A percentile compares a stretch with the other conserved stretches of the same genome.
Conservation (phyloP, 92 coral and sea anemone genomes). For the Epizoanthus scotinus region DNA sequence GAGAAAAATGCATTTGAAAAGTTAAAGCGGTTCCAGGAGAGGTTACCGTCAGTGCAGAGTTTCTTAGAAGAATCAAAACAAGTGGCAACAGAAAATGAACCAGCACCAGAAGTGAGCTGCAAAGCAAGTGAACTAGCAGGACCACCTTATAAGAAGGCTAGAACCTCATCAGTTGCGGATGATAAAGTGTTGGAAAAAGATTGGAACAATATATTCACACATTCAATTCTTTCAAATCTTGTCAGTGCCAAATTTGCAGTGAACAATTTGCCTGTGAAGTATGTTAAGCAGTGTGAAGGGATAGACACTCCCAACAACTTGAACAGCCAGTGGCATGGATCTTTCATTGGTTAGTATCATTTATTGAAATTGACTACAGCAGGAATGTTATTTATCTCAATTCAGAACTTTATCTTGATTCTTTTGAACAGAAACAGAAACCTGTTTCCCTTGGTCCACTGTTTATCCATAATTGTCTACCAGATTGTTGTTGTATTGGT, state of each 20-base stretch:
- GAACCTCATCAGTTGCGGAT: neutral
- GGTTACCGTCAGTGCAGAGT: neutral
- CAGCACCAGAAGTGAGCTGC: neutral
- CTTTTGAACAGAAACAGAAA: too few species aligned
- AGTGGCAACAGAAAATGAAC: neutral
- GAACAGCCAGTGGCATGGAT: neutral
- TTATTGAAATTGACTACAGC: neutral
- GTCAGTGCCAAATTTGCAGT: slow-evolving; percentile 2
- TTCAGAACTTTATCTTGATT: too few species aligned
- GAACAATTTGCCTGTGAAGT: neutral
- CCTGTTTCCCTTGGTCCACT: too few species aligned
- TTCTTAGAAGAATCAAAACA: neutral
- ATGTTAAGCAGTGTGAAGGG: neutral
- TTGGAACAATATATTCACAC: neutral
- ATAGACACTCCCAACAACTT: neutral
- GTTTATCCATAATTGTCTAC: too few species aligned
- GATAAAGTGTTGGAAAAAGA: neutral
- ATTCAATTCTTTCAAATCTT: neutral
- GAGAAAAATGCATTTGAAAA: neutral
- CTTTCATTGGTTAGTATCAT: neutral
- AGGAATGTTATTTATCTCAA: too few species aligned
- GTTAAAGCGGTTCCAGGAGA: slow-evolving; percentile 5
- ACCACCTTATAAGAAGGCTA: neutral
- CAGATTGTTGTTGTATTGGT: too few species aligned
- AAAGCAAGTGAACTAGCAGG: neutral